Evolutionary conservation across 2,113 vertebrate species (phyloP).

Genomic region (Oreochromis spilurus): DNA sequence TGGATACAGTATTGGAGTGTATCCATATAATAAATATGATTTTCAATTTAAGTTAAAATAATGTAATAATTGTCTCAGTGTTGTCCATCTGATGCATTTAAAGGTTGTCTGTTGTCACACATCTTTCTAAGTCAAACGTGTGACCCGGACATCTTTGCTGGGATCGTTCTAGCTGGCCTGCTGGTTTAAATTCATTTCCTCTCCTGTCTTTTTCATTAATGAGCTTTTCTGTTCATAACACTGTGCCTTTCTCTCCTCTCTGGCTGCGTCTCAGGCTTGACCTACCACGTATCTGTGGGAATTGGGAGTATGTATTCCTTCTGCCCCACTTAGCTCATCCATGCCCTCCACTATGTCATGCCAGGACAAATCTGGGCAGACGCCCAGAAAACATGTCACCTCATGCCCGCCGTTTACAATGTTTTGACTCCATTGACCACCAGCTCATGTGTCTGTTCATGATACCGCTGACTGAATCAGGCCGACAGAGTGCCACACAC

Average conservation of each 20-base stretch:
- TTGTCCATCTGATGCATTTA: neutral
- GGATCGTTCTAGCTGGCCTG: neutral
- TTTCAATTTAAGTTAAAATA: neutral
- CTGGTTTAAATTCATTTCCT: neutral
- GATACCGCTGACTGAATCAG: slow-evolving; percentile 10
- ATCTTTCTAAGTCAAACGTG: neutral
- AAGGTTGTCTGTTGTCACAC: neutral
- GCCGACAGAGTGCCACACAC: neutral
- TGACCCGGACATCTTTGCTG: neutral
- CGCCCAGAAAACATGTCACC: slow-evolving; percentile 51
- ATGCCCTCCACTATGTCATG: slow-evolving; percentile 52
- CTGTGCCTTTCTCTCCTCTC: slow-evolving; percentile 38
- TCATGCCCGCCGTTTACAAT: slow-evolving; percentile 48
- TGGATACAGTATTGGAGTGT: neutral
- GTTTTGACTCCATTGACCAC: slow-evolving; percentile 50
- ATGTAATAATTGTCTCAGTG: neutral
- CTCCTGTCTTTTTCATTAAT: neutral
- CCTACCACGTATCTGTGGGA: slow-evolving; percentile 95
- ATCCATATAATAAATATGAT: neutral
- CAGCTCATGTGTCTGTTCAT: slow-evolving; percentile 40
- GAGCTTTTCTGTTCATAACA: neutral
- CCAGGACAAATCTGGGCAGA: slow-evolving; percentile 58
- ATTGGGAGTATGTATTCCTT: slow-evolving; percentile 92
- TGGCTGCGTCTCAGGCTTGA: slow-evolving; percentile 82
- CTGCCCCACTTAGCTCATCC: slow-evolving; percentile 57